phyloP scores from a whole-genome alignment of 2,113 vertebrate genomes.

The Ranitomeya imitator region DNA sequence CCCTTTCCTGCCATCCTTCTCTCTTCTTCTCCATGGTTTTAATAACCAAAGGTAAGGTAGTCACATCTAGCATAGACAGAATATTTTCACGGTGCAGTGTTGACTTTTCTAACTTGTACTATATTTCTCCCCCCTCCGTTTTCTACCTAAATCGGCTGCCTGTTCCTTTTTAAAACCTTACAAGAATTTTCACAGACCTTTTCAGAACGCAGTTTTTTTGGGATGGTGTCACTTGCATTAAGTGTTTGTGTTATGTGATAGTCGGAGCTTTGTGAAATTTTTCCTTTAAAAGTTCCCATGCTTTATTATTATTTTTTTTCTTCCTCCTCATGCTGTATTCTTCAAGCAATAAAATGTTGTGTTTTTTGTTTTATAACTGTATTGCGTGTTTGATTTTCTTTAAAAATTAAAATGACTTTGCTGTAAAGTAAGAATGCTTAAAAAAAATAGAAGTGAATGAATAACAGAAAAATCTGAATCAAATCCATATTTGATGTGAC shows the following conservation, averaged over 20 bases:
- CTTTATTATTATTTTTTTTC: slow-evolving; percentile 68
- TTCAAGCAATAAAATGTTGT: slow-evolving; percentile 93
- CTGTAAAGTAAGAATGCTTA: too few species aligned
- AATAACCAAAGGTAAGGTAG: slow-evolving; percentile 83
- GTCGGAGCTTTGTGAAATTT: slow-evolving; percentile 81
- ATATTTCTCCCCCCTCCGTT: slow-evolving; percentile 73
- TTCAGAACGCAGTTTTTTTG: slow-evolving; percentile 80
- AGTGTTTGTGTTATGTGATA: slow-evolving; percentile 81
- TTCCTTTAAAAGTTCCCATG: slow-evolving; percentile 84
- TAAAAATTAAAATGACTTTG: not conserved
- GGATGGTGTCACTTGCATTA: slow-evolving; percentile 87
- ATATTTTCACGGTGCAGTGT: slow-evolving; percentile 73
- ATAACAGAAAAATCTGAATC: too few species aligned
- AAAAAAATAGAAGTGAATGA: too few species aligned
- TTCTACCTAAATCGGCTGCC: slow-evolving; percentile 72
- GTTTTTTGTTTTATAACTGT: slow-evolving; percentile 85
- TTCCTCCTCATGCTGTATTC: slow-evolving; percentile 83
- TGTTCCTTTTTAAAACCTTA: slow-evolving; percentile 71
- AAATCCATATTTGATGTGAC: too few species aligned
- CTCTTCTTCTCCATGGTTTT: not conserved
- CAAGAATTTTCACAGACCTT: slow-evolving; percentile 67
- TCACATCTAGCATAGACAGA: slow-evolving; percentile 73
- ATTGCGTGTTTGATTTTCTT: slow-evolving; percentile 57
- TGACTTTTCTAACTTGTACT: slow-evolving; percentile 80
- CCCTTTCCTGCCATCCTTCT: not conserved